phyloP scores from a whole-genome alignment of 2,797 vertebrate species.

The Mormyrus hasselquistii region DNA sequence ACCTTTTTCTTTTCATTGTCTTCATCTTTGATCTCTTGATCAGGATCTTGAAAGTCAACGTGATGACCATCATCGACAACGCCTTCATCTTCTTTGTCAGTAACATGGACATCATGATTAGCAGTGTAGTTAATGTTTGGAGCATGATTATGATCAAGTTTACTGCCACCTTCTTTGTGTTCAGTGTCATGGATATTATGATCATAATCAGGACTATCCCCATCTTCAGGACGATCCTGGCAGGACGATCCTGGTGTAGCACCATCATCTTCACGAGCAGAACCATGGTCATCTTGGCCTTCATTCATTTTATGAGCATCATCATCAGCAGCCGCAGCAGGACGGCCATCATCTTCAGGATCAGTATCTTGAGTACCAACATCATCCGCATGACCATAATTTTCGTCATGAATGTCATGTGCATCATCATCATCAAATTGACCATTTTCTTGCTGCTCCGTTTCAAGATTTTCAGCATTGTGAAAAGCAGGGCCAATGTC shows the following conservation, averaged over 20 bases:
- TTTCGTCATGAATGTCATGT: background rate
- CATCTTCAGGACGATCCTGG: background rate
- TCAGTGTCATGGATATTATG: background rate
- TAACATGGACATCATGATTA: background rate
- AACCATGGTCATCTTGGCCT: background rate
- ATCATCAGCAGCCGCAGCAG: background rate
- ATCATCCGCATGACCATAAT: background rate
- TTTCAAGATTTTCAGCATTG: background rate
- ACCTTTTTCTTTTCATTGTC: background rate
- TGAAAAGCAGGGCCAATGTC: background rate
- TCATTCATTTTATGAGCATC: background rate
- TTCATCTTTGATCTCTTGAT: background rate
- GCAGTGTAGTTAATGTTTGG: background rate
- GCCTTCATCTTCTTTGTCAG: constrained; percentile 22
- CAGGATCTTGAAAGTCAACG: constrained; percentile 10
- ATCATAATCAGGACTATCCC: background rate
- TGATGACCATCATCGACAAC: constrained; percentile 9
- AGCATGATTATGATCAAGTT: background rate
- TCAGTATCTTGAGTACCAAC: background rate
- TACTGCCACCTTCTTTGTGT: background rate
- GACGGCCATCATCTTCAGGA: background rate
- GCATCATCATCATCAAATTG: background rate
- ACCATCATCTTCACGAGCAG: background rate
- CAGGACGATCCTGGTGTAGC: background rate
- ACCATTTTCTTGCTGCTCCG: background rate